Evolutionary conservation across 1,140 invertebrate genomes (phyloP), one percentile per base, ranked within the genome.

Genomic region (Cotesia chilonis): DNA sequence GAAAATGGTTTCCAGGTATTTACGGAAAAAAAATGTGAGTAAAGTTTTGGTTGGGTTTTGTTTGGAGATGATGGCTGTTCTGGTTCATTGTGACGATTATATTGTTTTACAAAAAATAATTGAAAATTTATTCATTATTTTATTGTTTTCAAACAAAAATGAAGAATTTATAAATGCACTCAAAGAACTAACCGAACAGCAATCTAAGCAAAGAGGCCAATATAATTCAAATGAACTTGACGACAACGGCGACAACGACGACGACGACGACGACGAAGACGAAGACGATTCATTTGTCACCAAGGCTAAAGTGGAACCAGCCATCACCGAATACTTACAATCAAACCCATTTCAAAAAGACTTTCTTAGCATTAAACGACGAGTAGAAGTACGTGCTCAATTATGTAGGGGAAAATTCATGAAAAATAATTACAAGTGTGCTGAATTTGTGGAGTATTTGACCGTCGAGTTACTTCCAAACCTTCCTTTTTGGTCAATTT

Each of bases 1-100:
- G 66, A 68, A 73, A 64, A 74, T 72, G 67, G 54, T 74, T 64
- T 69, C 72, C 3, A 37, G 72, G 17, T 64, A 36, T 52, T 17
- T 59, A 9, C n/a, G 41, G 3, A 51, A 68, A 41, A 69, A 70
- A 35, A 55, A 70, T 7, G 41, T 74, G 4, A 59, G 52, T 5
- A 17, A 59, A 20, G 1, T 10, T 6, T 4, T 7, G 7, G 7
- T 47, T 2, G n/a, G 38, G 7, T 17, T 74, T 2, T 67, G 38
- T 4, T 41, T 74, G 59, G 67, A 74, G 35, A 14, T 55, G 37
- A 74, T 74, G 59, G 67, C 67, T 41, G 54, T 64, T 41, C 38
- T 74, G 7, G 60, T 65, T 9, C 72, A 74, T 60, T 10, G 20
- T 52, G 17, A 28, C 9, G 35, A 74, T 12, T 20, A 61, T 36